Conservation (phyloP, 1,140 invertebrate genomes). For the Achatina immaculata region DNA sequence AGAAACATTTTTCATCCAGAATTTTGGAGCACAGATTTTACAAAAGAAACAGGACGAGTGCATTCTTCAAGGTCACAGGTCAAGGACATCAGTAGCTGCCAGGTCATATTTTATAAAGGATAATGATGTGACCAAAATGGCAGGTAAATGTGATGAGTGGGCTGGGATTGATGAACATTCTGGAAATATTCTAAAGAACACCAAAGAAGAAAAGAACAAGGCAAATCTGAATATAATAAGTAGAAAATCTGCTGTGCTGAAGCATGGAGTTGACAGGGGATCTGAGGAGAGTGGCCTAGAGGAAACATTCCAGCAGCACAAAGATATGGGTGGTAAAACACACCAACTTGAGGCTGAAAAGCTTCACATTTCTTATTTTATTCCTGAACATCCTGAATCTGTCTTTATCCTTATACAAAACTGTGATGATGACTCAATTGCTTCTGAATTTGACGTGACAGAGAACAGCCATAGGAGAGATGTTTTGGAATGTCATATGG, state of each 20-base stretch:
- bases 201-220: conserved; percentile 1
- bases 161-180: background rate
- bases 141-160: background rate
- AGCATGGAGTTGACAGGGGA: background rate
- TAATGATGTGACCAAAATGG: background rate
- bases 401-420: conserved; percentile 11
- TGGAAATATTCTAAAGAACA: background rate
- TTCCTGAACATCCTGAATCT: conserved; percentile 9
- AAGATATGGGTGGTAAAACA: background rate
- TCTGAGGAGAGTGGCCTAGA: background rate
- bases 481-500: too few species aligned
- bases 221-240: background rate
- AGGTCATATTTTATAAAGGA: background rate
- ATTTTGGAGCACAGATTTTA: background rate
- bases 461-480: too few species aligned
- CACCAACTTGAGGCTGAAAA: background rate
- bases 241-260: background rate
- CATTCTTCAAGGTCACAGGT: background rate
- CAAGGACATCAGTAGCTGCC: background rate
- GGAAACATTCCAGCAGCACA: background rate
- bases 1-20: background rate
- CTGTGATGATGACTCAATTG: background rate
- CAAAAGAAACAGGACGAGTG: background rate
- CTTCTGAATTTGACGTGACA: too few species aligned
- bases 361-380: background rate